Conservation (phyloP, 2,888 invertebrate genomes). For the Acanthoscelides obtectus region DNA sequence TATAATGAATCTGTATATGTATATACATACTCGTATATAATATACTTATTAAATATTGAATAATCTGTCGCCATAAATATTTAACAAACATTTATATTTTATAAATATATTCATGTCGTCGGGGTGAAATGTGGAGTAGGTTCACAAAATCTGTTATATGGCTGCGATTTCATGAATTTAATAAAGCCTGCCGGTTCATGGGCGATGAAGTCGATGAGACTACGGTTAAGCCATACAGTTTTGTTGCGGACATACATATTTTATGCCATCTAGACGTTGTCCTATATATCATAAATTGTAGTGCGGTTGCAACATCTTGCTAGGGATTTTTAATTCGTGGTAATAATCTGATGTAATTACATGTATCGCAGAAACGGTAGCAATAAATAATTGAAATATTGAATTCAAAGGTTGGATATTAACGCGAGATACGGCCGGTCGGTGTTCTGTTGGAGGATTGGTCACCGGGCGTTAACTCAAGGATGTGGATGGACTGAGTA, state of each 20-base stretch:
- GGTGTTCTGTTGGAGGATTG: not conserved
- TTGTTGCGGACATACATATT: not conserved
- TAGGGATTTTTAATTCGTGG: slow-evolving; percentile 5
- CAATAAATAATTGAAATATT: slow-evolving; percentile 9
- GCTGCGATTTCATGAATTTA: too few relatives aligned
- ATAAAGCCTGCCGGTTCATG: not conserved
- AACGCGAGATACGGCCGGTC: slow-evolving; percentile 6
- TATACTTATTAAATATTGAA: too few relatives aligned
- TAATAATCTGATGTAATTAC: slow-evolving; percentile 9
- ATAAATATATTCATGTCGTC: too few relatives aligned
- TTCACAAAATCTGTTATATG: too few relatives aligned
- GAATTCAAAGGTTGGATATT: slow-evolving; percentile 8
- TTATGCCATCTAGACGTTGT: not conserved
- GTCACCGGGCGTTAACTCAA: slow-evolving; percentile 3
- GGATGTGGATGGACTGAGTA: slow-evolving; percentile 2
- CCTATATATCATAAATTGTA: not conserved
- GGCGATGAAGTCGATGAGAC: not conserved
- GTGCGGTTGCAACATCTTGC: slow-evolving; percentile 4
- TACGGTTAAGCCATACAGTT: not conserved
- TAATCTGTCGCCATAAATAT: too few relatives aligned
- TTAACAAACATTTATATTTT: too few relatives aligned
- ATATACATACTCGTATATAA: too few relatives aligned
- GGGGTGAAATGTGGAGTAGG: too few relatives aligned
- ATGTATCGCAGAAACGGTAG: slow-evolving; percentile 7
- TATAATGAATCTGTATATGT: too few relatives aligned